Evolutionary conservation across 1,140 invertebrate genomes (phyloP).

Genomic region (Drosophila pectinifera): DNA sequence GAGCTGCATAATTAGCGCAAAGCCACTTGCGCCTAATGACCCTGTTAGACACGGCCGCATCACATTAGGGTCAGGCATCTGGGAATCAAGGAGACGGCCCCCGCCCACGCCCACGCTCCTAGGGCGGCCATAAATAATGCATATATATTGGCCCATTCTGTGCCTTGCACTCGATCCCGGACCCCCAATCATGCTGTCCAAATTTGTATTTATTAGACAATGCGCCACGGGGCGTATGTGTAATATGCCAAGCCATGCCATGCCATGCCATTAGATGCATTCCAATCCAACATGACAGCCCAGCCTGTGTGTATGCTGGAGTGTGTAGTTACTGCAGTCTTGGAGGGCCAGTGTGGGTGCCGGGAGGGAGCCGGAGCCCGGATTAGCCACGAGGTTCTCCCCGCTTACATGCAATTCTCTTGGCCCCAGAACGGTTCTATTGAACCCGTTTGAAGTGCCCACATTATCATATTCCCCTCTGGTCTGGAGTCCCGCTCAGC

Average conservation of each 20-base stretch:
- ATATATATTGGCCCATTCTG: conserved; percentile 7
- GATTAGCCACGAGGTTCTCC: conserved; percentile 44
- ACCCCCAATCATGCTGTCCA: conserved; percentile 71
- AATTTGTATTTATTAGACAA: conserved; percentile 81
- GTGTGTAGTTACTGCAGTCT: conserved; percentile 30
- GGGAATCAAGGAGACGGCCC: conserved; percentile 35
- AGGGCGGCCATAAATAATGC: conserved; percentile 67
- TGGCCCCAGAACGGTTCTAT: conserved; percentile 66
- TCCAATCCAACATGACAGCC: conserved; percentile 67
- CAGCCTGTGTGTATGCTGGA: conserved; percentile 25
- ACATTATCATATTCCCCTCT: conserved; percentile 71
- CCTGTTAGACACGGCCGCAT: conserved; percentile 73
- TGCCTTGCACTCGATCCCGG: conserved; percentile 39
- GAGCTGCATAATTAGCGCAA: conserved; percentile 78
- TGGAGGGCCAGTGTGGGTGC: conserved; percentile 33
- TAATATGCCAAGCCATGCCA: conserved; percentile 67
- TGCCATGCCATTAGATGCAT: conserved; percentile 70
- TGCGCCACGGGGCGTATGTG: conserved; percentile 78
- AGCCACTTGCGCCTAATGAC: conserved; percentile 81
- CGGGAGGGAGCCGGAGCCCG: conserved; percentile 18
- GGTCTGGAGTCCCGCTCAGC: not conserved
- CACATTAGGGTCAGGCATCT: conserved; percentile 37
- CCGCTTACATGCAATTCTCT: conserved; percentile 19
- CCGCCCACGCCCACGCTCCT: conserved; percentile 15
- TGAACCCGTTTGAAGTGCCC: conserved; percentile 66